Base-by-base conservation (phyloP, 1,140 invertebrate genomes). In the Papilio machaon region DNA sequence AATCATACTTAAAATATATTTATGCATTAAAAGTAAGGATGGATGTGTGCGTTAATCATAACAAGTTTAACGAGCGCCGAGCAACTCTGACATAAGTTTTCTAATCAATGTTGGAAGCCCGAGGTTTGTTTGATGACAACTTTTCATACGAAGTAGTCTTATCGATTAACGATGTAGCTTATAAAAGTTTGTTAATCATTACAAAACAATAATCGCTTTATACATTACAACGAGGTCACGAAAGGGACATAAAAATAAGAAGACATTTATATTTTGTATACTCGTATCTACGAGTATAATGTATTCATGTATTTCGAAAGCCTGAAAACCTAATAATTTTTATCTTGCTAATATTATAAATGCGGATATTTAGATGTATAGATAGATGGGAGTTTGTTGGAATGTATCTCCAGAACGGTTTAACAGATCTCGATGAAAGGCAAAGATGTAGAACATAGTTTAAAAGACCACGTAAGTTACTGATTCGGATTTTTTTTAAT, bases 1-100 rank as follows among this genome's bases (percentile, higher is more conserved):
- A 70, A 35, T 70, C 64, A 15, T 15, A 70, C 4, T 70, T 70
- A 70, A 64, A 70, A 70, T 70, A 67, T 67, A 78, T 78, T 78
- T 38, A 78, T 52, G 49, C n/a, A 79, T 43, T 79, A 79, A 79
- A 79, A 79, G 38, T 79, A 79, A 67, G 35, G 35, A 64, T 79
- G 77, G 38, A 67, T 79, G 67, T 79, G 35, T 46, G 58, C 58
- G 58, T 79, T 79, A 79, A 79, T 79, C 77, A 64, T 79, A 79
- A 79, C 58, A 79, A 79, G 54, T 79, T 79, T 64, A 64, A 79
- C 77, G 77, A 79, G 77, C 77, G 46, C 17, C 38, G 77, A 79
- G 60, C 76, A 64, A 78, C 77, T 79, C 77, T 79, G 67, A 79
- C 77, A 64, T 46, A 79, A 79, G 77, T 79, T 79, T 79, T 79